These are phyloP conservation scores for Chrysoperla carnea DNA, from an alignment of 1,140 invertebrate species.

Conservation along the genomic window DNA sequence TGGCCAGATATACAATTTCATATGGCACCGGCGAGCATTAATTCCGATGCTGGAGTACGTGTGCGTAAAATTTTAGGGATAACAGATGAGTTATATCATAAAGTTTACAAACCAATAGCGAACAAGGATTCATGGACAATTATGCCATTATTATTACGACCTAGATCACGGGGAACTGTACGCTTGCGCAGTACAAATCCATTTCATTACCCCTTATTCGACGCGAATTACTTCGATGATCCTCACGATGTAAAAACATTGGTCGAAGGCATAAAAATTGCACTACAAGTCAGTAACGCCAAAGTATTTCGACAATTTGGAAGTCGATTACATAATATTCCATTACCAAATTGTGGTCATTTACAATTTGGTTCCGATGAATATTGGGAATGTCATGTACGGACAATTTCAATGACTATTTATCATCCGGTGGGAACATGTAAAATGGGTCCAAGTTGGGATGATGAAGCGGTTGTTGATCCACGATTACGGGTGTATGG, in stretches of 20 bases:
- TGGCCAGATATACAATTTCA: slow-evolving; percentile 78
- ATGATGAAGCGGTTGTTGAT: slow-evolving; percentile 66
- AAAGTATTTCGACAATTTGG: slow-evolving; percentile 65
- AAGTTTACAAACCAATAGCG: slow-evolving; percentile 55
- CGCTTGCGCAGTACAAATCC: slow-evolving; percentile 60
- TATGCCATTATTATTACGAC: slow-evolving; percentile 62
- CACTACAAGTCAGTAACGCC: slow-evolving; percentile 47
- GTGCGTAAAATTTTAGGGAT: slow-evolving; percentile 64
- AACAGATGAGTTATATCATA: slow-evolving; percentile 62
- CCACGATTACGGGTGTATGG: slow-evolving; percentile 59
- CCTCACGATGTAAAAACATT: slow-evolving; percentile 54
- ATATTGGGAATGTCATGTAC: slow-evolving; percentile 71
- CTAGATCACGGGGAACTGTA: slow-evolving; percentile 61
- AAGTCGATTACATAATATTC: slow-evolving; percentile 49
- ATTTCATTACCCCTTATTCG: slow-evolving; percentile 65
- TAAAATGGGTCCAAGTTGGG: slow-evolving; percentile 66
- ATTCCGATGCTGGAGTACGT: slow-evolving; percentile 55
- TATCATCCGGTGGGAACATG: slow-evolving; percentile 67
- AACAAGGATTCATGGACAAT: slow-evolving; percentile 68
- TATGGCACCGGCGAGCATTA: slow-evolving; percentile 70
- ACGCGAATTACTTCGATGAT: slow-evolving; percentile 77
- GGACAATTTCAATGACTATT: slow-evolving; percentile 72
- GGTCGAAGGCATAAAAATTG: slow-evolving; percentile 67
- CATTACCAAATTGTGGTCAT: slow-evolving; percentile 61
- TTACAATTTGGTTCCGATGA: slow-evolving; percentile 52